phyloP scores from a whole-genome alignment of 2,113 vertebrate species.

The Tiliqua scincoides region DNA sequence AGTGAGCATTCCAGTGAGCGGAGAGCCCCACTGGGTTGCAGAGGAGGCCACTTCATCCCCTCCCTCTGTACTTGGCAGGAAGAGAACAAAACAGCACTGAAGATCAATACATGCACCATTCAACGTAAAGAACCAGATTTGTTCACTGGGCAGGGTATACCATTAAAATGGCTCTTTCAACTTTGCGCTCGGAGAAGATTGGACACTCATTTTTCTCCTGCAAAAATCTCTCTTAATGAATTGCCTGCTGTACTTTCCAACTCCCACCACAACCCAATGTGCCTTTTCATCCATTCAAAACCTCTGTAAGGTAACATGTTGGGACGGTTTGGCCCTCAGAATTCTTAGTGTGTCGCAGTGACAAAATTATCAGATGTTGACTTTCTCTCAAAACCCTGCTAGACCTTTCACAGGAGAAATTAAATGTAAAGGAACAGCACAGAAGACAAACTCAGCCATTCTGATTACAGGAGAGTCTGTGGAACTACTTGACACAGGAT shows the following conservation, averaged over 20 bases:
- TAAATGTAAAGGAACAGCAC: too few species aligned
- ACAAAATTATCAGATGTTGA: too few species aligned
- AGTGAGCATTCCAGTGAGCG: neutral
- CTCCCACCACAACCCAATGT: neutral
- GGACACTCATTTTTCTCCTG: neutral
- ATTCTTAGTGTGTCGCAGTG: too few species aligned
- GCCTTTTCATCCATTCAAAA: too few species aligned
- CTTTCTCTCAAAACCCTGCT: too few species aligned
- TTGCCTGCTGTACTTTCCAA: constrained; percentile 17
- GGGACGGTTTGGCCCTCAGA: too few species aligned
- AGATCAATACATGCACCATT: rapidly evolving
- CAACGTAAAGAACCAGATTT: too few species aligned
- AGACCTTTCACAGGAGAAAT: too few species aligned
- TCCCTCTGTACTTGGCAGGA: rapidly evolving
- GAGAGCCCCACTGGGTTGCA: constrained; percentile 14
- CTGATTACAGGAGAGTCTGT: too few species aligned
- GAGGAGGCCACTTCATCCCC: neutral
- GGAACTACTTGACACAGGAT: too few species aligned
- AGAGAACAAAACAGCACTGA: neutral
- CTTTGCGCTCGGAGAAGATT: neutral
- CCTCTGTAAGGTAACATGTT: too few species aligned
- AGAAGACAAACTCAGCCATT: too few species aligned
- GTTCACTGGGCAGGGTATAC: neutral
- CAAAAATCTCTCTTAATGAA: neutral
- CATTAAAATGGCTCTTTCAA: neutral